These are phyloP conservation scores for Porites evermanni DNA, from an alignment of 92 coral and sea anemone genomes.

Conservation along the genomic window DNA sequence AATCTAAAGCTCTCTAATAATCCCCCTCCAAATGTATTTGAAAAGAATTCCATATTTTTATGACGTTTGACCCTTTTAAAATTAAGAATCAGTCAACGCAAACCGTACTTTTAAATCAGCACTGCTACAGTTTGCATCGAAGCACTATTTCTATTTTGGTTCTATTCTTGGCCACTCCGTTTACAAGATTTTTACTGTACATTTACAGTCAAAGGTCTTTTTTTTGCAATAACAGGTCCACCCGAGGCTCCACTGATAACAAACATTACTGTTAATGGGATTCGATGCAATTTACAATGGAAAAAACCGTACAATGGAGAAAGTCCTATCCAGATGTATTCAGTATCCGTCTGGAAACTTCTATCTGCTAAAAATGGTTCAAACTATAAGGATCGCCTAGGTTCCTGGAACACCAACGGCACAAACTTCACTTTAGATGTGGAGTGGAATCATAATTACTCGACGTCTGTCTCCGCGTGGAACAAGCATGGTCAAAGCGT, in stretches of 20 bases:
- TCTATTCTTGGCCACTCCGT: no score
- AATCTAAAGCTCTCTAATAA: no score
- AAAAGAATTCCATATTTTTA: no score
- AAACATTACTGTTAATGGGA: conserved; percentile 21
- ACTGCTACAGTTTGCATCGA: no score
- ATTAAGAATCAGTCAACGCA: no score
- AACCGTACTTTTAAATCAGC: no score
- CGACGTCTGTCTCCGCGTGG: conserved; percentile 29
- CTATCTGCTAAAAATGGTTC: not conserved
- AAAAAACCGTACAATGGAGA: conserved; percentile 19
- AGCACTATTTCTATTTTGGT: no score
- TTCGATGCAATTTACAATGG: conserved; percentile 29
- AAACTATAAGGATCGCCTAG: not conserved
- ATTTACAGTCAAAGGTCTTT: no score
- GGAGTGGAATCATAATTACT: conserved; percentile 26
- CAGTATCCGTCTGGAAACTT: conserved; percentile 15
- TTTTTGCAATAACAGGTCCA: conserved; percentile 1
- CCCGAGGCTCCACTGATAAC: conserved; percentile 33
- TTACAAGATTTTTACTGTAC: no score
- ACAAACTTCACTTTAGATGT: not conserved
- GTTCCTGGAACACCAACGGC: conserved; percentile 9
- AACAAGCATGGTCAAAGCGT: conserved; percentile 24
- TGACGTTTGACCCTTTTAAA: no score
- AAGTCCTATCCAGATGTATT: conserved; percentile 20
- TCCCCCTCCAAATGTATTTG: no score